Percentiles rank a stretch among this genome's conserved stretches.
phyloP scores from a whole-genome alignment of 2,113 vertebrate genomes.

The Lynx canadensis region DNA sequence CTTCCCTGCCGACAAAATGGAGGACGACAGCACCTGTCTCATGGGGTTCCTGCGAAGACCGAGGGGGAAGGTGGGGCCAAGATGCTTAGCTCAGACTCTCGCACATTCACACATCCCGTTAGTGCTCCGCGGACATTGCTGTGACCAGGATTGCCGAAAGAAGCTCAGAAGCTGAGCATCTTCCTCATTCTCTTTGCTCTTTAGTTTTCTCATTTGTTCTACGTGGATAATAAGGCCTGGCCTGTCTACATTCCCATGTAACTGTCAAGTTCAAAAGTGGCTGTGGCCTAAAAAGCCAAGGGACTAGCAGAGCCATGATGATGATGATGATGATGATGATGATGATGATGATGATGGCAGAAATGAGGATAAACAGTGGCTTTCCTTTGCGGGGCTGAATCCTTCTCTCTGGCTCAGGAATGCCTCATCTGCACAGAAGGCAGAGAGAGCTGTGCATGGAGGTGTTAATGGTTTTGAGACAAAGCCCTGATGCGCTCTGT shows the following conservation, averaged over 20 bases:
- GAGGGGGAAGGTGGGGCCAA: neutral
- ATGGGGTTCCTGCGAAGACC: neutral
- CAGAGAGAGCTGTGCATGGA: neutral
- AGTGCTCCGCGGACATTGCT: accelerated
- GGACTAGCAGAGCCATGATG: neutral
- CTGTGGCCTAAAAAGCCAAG: neutral
- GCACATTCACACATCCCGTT: neutral
- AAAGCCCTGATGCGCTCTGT: neutral
- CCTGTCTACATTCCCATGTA: neutral
- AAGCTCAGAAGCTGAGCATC: neutral
- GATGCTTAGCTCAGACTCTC: too few species aligned
- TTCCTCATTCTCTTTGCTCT: neutral
- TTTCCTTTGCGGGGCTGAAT: neutral
- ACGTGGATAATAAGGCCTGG: neutral
- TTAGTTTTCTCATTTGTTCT: neutral
- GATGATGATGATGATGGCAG: neutral
- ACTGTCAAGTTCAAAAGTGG: neutral
- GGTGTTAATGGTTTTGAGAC: constrained; percentile 35
- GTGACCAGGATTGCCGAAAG: neutral
- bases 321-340: neutral
- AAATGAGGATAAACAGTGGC: neutral
- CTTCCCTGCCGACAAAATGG: neutral
- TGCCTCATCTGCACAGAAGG: neutral
- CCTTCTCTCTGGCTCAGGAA: neutral
- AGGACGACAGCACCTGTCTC: neutral